These are phyloP conservation scores for Holacanthella duospinosa DNA, from an alignment of 2,888 invertebrate genomes.

Conservation along the genomic window DNA sequence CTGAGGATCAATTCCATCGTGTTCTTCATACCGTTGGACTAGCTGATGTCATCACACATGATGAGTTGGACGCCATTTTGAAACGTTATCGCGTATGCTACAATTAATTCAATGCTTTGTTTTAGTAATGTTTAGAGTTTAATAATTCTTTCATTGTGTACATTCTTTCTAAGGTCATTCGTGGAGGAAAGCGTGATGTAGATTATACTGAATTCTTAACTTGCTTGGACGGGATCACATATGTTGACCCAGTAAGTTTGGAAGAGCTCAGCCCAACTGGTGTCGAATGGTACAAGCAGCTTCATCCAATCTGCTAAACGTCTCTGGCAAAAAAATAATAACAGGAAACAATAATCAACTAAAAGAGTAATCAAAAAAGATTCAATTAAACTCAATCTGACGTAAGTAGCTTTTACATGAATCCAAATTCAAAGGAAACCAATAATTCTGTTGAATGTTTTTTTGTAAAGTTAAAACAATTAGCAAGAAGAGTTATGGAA, in stretches of 20 bases:
- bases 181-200: conserved; percentile 31
- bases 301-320: conserved; percentile 19
- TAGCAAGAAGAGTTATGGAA: no score
- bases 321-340: no score
- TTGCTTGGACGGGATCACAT: conserved; percentile 28
- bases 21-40: conserved; percentile 33
- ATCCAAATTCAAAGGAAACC: no score
- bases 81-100: conserved; percentile 28
- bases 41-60: conserved; percentile 25
- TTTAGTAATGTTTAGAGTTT: neutral
- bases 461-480: no score
- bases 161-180: conserved; percentile 24
- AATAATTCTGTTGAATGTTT: no score
- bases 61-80: conserved; percentile 33
- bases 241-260: conserved; percentile 29
- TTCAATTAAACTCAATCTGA: no score
- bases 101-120: neutral
- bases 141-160: neutral
- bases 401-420: no score
- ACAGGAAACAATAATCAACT: no score
- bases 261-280: conserved; percentile 36
- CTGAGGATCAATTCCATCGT: conserved; percentile 34
- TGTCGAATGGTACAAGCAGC: conserved; percentile 33
- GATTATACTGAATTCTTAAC: conserved; percentile 34
- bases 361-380: no score